Conservation (phyloP, 2,888 invertebrate species). For the Drosophila suboccidentalis region DNA sequence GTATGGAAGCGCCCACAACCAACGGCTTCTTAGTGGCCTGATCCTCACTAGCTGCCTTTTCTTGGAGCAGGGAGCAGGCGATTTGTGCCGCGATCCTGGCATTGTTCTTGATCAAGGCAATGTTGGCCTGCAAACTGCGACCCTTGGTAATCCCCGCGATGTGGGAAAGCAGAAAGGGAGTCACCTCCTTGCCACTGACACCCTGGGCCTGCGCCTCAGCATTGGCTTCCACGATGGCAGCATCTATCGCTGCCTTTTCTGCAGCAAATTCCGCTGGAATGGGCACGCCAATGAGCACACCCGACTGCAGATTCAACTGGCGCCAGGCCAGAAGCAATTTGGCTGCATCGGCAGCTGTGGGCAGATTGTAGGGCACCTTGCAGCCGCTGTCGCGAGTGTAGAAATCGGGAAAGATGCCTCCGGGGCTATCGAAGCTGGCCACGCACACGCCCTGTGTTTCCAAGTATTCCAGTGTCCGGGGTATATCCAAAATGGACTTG, state of each 20-base stretch:
- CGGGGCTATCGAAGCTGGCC: slow-evolving; percentile 89
- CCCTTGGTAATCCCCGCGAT: slow-evolving; percentile 93
- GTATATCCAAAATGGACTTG: slow-evolving; percentile 98
- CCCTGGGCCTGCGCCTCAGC: slow-evolving; percentile 87
- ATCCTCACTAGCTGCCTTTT: background rate
- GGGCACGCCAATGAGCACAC: slow-evolving; percentile 95
- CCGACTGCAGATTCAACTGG: slow-evolving; percentile 88
- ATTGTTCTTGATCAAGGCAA: slow-evolving; percentile 97
- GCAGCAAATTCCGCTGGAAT: slow-evolving; percentile 91
- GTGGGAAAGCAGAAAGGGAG: slow-evolving; percentile 94
- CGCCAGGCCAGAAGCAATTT: slow-evolving; percentile 88
- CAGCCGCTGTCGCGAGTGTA: slow-evolving; percentile 92
- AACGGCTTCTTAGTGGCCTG: slow-evolving; percentile 80
- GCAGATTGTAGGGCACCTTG: slow-evolving; percentile 90
- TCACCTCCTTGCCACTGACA: slow-evolving; percentile 94
- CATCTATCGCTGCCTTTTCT: slow-evolving; percentile 87
- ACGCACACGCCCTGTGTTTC: slow-evolving; percentile 98
- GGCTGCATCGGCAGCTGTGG: slow-evolving; percentile 90
- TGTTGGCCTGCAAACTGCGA: slow-evolving; percentile 94
- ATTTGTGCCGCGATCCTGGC: slow-evolving; percentile 93
- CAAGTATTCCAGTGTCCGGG: slow-evolving; percentile 96
- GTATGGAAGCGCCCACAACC: slow-evolving; percentile 92
- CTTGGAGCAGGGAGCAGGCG: slow-evolving; percentile 88
- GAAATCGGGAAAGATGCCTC: slow-evolving; percentile 95
- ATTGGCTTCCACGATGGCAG: slow-evolving; percentile 90